phyloP scores from a whole-genome alignment of 2,797 vertebrate genomes.

The Nasua narica region DNA sequence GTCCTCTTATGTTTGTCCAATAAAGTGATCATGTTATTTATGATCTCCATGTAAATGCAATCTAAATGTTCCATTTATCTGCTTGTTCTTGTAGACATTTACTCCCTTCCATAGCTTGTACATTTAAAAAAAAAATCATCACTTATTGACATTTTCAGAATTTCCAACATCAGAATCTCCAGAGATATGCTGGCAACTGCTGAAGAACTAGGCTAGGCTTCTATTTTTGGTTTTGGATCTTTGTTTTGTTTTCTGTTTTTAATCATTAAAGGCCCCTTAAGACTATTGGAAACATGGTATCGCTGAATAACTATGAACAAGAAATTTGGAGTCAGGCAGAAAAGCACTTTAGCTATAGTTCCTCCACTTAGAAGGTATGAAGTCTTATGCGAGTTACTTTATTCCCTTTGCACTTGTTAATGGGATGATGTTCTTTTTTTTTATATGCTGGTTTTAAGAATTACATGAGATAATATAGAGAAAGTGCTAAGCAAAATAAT shows the following conservation, averaged over 20 bases:
- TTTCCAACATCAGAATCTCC: not conserved
- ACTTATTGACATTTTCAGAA: not conserved
- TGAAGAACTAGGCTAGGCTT: not conserved
- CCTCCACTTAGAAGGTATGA: not conserved
- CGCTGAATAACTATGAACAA: not conserved
- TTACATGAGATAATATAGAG: not conserved
- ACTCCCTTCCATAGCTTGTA: not conserved
- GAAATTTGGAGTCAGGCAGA: not conserved
- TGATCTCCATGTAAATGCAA: not conserved
- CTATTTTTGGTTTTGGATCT: not conserved
- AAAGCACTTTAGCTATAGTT: not conserved
- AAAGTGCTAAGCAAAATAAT: not conserved
- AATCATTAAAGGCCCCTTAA: rapidly evolving
- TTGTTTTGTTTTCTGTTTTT: not conserved
- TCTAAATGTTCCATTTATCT: not conserved
- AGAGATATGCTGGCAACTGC: not conserved
- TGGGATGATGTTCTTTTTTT: not conserved
- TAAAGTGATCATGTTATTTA: not conserved
- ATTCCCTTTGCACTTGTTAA: not conserved
- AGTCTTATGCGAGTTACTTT: not conserved
- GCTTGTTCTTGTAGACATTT: not conserved
- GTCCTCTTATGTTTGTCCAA: not conserved
- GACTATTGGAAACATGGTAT: not conserved
- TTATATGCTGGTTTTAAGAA: not conserved
- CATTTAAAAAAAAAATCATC: not conserved